Evolutionary conservation across 2,113 vertebrate genomes (phyloP), one percentile per base, ranked within the genome.

Genomic region (Orthochromis malagaraziensis): DNA sequence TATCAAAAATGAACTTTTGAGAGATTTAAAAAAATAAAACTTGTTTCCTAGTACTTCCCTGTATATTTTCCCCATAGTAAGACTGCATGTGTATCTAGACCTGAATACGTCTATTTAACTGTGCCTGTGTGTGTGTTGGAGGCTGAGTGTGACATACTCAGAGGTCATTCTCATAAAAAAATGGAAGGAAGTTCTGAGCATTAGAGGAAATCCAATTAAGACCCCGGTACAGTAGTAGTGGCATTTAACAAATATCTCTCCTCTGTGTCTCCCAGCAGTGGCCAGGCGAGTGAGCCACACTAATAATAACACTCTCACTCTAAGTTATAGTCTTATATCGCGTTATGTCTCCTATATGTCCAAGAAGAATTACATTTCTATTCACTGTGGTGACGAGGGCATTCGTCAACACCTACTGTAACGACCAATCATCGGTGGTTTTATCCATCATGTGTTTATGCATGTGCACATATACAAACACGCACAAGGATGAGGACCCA

Each of bases 121-220:
- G 35, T 10, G 26, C 5, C 19, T n/a, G 54, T 31, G 60, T n/a
- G 55, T 31, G 63, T 19, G 70, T 49, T 73, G 21, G 13, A 83
- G 87, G 26, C 45, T 77, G 51, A 11, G 19, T 68, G 49, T 84
- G 90, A 87, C 88, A 45, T 51, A 87, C 86, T 92, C 87, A 81
- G 92, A 95, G 92, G 95, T 96, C 93, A 93, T 85, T 90, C 79
- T 40, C 88, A 92, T 95, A 92, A 95, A 95, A 73, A 73, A 73
- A 84, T 51, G 14, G 38, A 81, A 79, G 82, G 84, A 85, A 90
- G 29, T 94, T 93, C 90, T 92, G 79, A 92, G 84, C 60, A 73
- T 77, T 82, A 81, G 91, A 89, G 84, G 91, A 94, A 95, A 95
- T 95, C 95, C 94, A 95, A 95, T 96, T 95, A 95, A 91, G 91